Conservation (phyloP, 2,113 vertebrate species). For the Catharus minimus region DNA sequence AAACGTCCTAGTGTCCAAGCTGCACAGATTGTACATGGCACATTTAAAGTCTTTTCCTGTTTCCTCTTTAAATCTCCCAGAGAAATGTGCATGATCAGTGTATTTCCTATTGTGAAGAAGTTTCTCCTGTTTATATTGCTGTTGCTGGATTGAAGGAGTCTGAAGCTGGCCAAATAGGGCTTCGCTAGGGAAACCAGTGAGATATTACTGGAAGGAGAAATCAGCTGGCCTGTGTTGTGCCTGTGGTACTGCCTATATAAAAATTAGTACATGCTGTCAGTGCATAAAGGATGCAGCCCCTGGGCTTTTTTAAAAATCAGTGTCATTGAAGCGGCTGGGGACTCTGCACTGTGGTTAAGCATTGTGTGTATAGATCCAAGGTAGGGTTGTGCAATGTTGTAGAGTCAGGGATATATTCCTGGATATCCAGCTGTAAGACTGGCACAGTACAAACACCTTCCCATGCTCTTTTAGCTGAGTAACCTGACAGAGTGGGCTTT, state of each 20-base stretch:
- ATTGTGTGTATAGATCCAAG: not conserved
- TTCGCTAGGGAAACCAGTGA: not conserved
- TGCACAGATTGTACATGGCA: not conserved
- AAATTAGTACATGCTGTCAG: not conserved
- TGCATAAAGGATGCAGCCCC: not conserved
- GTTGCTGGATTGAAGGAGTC: not conserved
- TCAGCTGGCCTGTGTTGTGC: not conserved
- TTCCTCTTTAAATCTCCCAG: not conserved
- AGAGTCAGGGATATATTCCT: not conserved
- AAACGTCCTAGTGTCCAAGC: not conserved
- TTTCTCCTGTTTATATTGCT: not conserved
- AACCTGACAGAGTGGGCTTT: not conserved
- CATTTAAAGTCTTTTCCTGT: accelerated
- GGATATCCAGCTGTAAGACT: not conserved
- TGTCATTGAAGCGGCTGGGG: not conserved
- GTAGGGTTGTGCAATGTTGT: not conserved
- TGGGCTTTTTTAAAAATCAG: too few species aligned
- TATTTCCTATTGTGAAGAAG: not conserved
- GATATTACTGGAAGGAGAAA: not conserved
- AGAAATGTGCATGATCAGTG: not conserved
- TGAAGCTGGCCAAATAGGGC: not conserved
- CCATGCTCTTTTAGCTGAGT: not conserved
- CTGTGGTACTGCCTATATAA: not conserved
- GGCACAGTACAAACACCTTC: not conserved
- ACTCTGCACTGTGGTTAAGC: not conserved